Percentiles rank a stretch among this genome's conserved stretches.
Conservation (phyloP, 1,140 invertebrate species). For the Arctopsyche grandis region DNA sequence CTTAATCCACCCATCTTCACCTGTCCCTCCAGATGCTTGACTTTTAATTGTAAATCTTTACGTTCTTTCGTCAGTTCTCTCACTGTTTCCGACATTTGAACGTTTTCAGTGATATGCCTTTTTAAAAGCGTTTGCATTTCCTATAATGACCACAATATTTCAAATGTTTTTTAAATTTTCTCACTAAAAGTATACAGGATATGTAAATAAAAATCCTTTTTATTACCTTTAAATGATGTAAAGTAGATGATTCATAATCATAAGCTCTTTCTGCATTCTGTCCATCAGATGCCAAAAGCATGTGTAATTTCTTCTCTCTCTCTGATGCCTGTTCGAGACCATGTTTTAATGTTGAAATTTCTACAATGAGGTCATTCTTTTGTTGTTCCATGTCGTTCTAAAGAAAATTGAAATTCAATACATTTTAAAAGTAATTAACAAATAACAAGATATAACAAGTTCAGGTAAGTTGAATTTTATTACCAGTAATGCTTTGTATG, state of each 20-base stretch:
- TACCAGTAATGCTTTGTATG: slow-evolving; percentile 49
- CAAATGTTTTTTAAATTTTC: slow-evolving; percentile 57
- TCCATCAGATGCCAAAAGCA: slow-evolving; percentile 27
- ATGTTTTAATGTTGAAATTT: slow-evolving; percentile 53
- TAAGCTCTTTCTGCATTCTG: slow-evolving; percentile 10
- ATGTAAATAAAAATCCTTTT: not conserved
- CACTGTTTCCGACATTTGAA: slow-evolving; percentile 64
- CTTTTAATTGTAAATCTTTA: slow-evolving; percentile 60
- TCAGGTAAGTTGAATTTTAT: not conserved
- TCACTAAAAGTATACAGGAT: no score
- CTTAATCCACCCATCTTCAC: slow-evolving; percentile 51
- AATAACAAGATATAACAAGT: not conserved
- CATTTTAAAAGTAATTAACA: not conserved
- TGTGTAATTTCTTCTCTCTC: slow-evolving; percentile 46
- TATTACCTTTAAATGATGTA: slow-evolving; percentile 43
- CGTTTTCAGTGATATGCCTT: slow-evolving; percentile 66
- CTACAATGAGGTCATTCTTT: slow-evolving; percentile 54
- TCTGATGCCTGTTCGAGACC: slow-evolving; percentile 51
- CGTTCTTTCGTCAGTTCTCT: slow-evolving; percentile 63
- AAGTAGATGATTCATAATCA: slow-evolving; percentile 31
- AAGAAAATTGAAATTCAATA: slow-evolving; percentile 38
- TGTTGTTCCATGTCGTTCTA: slow-evolving; percentile 58
- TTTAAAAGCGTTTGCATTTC: slow-evolving; percentile 65
- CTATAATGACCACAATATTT: slow-evolving; percentile 55
- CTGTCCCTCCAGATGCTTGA: slow-evolving; percentile 58